Evolutionary conservation across 1,140 invertebrate species (phyloP).

Genomic region (Camponotus pennsylvanicus): DNA sequence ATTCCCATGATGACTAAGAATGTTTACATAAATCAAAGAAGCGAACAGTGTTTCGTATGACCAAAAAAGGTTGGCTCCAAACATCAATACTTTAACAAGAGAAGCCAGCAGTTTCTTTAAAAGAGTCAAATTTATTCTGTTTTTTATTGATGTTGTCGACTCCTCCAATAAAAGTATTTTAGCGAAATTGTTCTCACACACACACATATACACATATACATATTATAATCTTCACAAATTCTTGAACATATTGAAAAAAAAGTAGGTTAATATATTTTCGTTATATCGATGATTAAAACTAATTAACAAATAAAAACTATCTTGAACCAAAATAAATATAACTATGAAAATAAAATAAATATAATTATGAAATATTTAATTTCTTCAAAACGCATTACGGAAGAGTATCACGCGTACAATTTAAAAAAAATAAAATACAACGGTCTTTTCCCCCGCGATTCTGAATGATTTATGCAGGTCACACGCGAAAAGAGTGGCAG

Average conservation of each 20-base stretch:
- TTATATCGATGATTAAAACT: background rate
- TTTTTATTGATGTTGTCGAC: constrained; percentile 13
- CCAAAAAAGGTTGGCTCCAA: constrained; percentile 28
- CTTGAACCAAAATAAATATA: constrained; percentile 1
- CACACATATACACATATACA: too few species aligned
- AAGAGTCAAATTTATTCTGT: constrained; percentile 5
- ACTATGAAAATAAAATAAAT: constrained; percentile 1
- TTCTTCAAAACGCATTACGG: background rate
- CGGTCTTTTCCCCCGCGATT: background rate
- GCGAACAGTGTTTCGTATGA: background rate
- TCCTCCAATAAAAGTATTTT: background rate
- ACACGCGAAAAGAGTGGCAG: constrained; percentile 21
- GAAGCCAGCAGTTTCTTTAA: background rate
- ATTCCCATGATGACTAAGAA: background rate
- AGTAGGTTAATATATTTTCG: background rate
- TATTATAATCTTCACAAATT: background rate
- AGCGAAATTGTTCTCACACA: background rate
- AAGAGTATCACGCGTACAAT: background rate
- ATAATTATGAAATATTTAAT: background rate
- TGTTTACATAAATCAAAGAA: constrained; percentile 13
- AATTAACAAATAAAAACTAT: background rate
- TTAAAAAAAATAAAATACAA: constrained; percentile 14
- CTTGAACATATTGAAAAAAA: background rate
- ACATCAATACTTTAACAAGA: background rate
- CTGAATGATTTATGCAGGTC: constrained; percentile 61